Conservation (phyloP, 2,797 vertebrate genomes). For the Pelochelys cantorii region DNA sequence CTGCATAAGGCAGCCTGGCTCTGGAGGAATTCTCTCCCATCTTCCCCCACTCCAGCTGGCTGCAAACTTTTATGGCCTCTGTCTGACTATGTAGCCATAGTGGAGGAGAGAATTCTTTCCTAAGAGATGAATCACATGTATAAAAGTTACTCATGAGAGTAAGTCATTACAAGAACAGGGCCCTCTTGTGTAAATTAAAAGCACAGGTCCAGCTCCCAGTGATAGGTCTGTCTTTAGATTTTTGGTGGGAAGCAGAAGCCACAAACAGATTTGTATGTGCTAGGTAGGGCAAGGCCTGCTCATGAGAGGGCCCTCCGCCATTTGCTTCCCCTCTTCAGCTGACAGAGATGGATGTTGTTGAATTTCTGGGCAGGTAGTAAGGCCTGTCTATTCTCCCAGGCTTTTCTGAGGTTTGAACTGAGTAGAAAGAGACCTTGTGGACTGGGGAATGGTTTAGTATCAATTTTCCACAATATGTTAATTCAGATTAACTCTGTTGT, state of each 20-base stretch:
- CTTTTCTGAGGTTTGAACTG: constrained; percentile 17
- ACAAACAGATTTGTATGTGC: accelerated
- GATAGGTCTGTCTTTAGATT: accelerated
- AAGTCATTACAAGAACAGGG: not conserved
- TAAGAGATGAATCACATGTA: accelerated
- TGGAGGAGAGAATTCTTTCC: not conserved
- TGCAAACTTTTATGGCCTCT: not conserved
- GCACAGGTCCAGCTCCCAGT: accelerated
- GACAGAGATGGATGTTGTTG: constrained; percentile 62
- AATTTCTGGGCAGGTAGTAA: constrained; percentile 43
- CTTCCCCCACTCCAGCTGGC: not conserved
- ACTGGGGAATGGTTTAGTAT: constrained; percentile 32
- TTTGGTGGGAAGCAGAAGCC: not conserved
- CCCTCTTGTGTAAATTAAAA: not conserved
- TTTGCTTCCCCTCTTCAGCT: constrained; percentile 46
- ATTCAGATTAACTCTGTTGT: not conserved
- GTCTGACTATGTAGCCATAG: accelerated
- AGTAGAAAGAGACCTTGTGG: constrained; percentile 51
- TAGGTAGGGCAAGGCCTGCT: not conserved
- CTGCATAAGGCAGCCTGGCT: not conserved
- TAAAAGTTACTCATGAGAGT: not conserved
- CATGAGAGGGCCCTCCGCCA: accelerated
- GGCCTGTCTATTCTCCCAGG: constrained; percentile 26
- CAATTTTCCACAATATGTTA: constrained; percentile 56
- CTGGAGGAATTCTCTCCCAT: not conserved